These are phyloP conservation scores for Congeria kusceri DNA, from an alignment of 2,888 invertebrate species.

Conservation along the genomic window DNA sequence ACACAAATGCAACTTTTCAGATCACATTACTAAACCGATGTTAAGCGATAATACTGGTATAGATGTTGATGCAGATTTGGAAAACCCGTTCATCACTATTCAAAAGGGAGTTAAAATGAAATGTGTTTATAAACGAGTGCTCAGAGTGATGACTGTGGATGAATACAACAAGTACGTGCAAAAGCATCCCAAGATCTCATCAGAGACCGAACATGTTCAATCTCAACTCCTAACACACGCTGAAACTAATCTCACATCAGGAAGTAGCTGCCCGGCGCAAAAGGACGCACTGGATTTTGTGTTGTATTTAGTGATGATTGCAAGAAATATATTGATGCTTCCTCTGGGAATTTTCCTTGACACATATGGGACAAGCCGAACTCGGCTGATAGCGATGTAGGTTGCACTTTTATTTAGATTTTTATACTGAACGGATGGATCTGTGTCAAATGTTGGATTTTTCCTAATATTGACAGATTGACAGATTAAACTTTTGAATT, in stretches of 20 bases:
- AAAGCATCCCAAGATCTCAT: not conserved
- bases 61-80: too few relatives aligned
- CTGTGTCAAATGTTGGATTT: too few relatives aligned
- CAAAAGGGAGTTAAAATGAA: constrained; percentile 17
- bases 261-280: constrained; percentile 56
- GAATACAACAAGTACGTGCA: constrained; percentile 9
- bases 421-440: too few relatives aligned
- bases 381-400: constrained; percentile 73
- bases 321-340: constrained; percentile 68
- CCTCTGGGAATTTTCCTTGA: constrained; percentile 75
- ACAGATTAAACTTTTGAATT: too few relatives aligned
- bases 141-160: constrained; percentile 20
- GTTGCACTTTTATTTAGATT: constrained; percentile 3
- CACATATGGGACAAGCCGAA: constrained; percentile 75
- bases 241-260: not conserved
- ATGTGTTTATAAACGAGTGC: constrained; percentile 20
- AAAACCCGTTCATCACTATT: too few relatives aligned
- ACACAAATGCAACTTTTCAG: constrained; percentile 50
- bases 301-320: constrained; percentile 64
- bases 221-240: not conserved
- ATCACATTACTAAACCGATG: too few relatives aligned
- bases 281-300: constrained; percentile 63
- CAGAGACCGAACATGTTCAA: not conserved
- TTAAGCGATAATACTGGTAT: too few relatives aligned
- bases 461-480: too few relatives aligned